Conservation (phyloP, 1,140 invertebrate species). For the Micrasema minimum region DNA sequence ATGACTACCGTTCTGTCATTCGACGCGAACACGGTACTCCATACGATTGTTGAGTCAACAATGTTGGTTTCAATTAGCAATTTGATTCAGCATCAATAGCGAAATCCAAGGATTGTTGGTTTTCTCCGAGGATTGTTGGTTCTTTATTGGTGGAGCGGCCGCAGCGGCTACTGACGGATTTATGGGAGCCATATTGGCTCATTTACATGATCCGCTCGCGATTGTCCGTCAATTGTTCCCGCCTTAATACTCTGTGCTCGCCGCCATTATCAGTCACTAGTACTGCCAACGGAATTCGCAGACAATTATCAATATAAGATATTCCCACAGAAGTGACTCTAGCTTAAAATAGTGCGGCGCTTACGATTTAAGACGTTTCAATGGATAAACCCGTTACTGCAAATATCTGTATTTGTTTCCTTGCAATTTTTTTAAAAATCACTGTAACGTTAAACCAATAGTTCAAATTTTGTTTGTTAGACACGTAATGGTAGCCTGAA, state of each 20-base stretch:
- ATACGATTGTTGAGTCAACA: conserved; percentile 18
- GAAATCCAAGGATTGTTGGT: conserved; percentile 29
- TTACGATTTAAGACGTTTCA: not conserved
- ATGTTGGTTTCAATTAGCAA: conserved; percentile 39
- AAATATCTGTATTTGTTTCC: too few species aligned
- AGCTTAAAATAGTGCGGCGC: not conserved
- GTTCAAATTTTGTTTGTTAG: too few species aligned
- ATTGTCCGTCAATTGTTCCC: conserved; percentile 42
- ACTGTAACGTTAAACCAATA: too few species aligned
- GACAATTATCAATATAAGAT: not conserved
- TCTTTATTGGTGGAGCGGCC: conserved; percentile 30
- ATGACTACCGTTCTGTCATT: not conserved
- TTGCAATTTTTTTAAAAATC: not conserved
- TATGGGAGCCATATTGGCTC: conserved; percentile 35
- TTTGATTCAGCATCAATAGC: conserved; percentile 39
- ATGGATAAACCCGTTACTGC: too few species aligned
- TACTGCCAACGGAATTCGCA: conserved; percentile 4
- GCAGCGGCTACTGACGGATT: conserved; percentile 21
- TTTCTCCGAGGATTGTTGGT: conserved; percentile 31
- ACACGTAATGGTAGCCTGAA: too few species aligned
- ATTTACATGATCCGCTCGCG: conserved; percentile 32
- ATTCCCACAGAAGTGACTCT: too few species aligned
- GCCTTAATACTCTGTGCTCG: conserved; percentile 21
- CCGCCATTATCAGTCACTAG: conserved; percentile 27
- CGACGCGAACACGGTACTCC: not conserved